A percentile compares a stretch with the other conserved stretches of the same genome.
These are phyloP conservation scores for Microctenopoma steveboyesi DNA, from an alignment of 2,797 vertebrate genomes.

Conservation along the genomic window DNA sequence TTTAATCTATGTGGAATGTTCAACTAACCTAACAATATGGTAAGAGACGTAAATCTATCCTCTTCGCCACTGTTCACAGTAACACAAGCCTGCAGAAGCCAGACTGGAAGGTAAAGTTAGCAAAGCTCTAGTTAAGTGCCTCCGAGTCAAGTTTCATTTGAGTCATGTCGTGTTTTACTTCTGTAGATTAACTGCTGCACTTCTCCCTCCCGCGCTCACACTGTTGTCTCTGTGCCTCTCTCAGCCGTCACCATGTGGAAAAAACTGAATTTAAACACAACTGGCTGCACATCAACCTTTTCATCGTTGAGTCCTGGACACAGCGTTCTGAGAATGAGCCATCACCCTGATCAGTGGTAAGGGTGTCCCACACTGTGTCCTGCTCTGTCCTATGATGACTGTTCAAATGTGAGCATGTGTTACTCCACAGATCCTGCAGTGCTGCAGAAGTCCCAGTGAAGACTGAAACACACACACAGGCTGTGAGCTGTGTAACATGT, in stretches of 20 bases:
- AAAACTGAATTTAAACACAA: neutral
- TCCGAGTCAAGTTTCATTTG: neutral
- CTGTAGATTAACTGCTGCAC: neutral
- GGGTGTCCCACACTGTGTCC: neutral
- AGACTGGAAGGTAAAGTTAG: neutral
- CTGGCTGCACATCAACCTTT: neutral
- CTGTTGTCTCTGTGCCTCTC: neutral
- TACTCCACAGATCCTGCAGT: neutral
- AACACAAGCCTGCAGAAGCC: neutral
- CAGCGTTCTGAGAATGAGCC: neutral
- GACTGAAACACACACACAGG: neutral
- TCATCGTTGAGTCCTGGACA: neutral
- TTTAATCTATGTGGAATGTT: neutral
- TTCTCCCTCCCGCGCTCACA: neutral
- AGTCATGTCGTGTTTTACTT: neutral
- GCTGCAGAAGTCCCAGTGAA: slow-evolving; percentile 9
- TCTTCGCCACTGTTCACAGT: too few relatives aligned
- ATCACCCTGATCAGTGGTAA: neutral
- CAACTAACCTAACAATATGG: neutral
- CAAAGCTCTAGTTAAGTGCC: neutral
- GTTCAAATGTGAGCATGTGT: slow-evolving; percentile 4
- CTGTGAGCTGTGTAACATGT: slow-evolving; percentile 19
- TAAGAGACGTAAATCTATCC: too few relatives aligned
- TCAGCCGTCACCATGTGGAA: neutral
- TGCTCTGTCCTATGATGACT: neutral